Conservation (phyloP, 2,888 invertebrate genomes). For the Polylopha cassiicola region DNA sequence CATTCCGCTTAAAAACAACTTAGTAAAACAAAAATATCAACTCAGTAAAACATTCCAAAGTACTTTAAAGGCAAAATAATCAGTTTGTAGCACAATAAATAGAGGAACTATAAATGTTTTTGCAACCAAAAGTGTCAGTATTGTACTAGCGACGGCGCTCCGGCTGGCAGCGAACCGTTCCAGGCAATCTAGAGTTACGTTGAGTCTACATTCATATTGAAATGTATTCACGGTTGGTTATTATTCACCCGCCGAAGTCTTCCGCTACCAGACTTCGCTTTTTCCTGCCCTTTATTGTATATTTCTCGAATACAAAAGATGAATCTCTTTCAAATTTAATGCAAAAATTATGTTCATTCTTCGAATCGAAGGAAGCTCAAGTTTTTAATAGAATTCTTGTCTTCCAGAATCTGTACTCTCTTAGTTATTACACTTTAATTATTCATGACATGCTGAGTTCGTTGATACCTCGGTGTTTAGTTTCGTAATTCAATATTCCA, state of each 20-base stretch:
- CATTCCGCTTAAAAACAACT: no score
- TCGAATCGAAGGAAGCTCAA: constrained; percentile 1
- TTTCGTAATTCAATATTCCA: no score
- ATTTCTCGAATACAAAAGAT: constrained; percentile 36
- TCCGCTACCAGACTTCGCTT: constrained; percentile 44
- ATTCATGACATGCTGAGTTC: constrained; percentile 6
- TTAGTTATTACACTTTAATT: constrained; percentile 1
- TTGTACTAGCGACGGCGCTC: background rate
- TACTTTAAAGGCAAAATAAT: constrained; percentile 12
- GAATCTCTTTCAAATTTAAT: constrained; percentile 49
- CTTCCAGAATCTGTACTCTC: background rate
- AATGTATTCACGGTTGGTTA: constrained; percentile 38
- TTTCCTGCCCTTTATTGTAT: constrained; percentile 42
- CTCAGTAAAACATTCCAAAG: no score
- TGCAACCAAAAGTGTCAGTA: background rate
- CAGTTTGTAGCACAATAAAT: background rate
- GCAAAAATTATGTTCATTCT: constrained; percentile 47
- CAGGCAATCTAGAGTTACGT: constrained; percentile 21
- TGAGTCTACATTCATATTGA: constrained; percentile 38
- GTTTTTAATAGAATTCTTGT: background rate
- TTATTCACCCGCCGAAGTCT: constrained; percentile 39
- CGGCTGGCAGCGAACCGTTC: constrained; percentile 4
- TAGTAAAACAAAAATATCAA: no score
- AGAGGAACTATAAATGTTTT: no score
- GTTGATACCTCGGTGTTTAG: no score